Percentiles rank a stretch among this genome's conserved stretches.
Evolutionary conservation across 1,140 invertebrate genomes (phyloP).

Genomic region (Zaprionus capensis): DNA sequence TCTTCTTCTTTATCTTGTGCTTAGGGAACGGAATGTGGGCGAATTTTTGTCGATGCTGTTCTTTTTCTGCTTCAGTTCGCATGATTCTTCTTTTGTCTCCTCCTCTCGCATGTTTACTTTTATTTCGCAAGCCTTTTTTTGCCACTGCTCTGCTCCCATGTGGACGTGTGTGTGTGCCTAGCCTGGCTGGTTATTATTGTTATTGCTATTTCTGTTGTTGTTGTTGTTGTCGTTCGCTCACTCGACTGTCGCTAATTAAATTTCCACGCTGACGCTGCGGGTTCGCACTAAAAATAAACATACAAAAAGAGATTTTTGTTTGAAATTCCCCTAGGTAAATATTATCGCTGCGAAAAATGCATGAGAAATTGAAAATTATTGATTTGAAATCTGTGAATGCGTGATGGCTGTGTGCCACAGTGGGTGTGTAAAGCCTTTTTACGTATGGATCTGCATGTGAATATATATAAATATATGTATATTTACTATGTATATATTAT

Average conservation of each 20-base stretch:
- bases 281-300: conserved; percentile 75
- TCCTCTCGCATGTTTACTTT: conserved; percentile 44
- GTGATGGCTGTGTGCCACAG: neutral
- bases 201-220: neutral
- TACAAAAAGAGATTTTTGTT: conserved; percentile 57
- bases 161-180: neutral
- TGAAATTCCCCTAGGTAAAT: conserved; percentile 40
- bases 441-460: neutral
- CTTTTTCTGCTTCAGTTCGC: conserved; percentile 23
- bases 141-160: neutral
- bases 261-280: conserved; percentile 74
- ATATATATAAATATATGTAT: neutral
- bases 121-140: conserved; percentile 34
- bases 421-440: neutral
- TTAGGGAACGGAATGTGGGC: conserved; percentile 40
- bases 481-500: too few relatives aligned
- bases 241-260: conserved; percentile 76
- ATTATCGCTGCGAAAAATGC: conserved; percentile 36
- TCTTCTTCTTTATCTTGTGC: conserved; percentile 73
- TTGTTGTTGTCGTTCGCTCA: conserved; percentile 51
- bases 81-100: conserved; percentile 39
- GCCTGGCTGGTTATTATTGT: conserved; percentile 16
- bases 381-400: neutral
- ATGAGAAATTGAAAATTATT: conserved; percentile 22
- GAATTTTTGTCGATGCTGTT: conserved; percentile 29